These are phyloP conservation scores for Onthophagus taurus DNA, from an alignment of 1,140 invertebrate species.

Conservation along the genomic window DNA sequence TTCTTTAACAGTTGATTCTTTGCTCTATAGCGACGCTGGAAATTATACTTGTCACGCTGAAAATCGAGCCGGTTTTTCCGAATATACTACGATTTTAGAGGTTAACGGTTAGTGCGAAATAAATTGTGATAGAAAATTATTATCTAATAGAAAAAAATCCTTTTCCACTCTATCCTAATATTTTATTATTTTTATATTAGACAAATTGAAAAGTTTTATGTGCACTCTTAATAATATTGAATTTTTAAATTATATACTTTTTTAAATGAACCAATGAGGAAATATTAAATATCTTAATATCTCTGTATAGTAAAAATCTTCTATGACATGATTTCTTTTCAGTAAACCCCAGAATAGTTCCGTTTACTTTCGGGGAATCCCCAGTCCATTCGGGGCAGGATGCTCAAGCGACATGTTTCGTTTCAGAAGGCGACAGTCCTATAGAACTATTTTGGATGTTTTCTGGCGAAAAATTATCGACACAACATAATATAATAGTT, in stretches of 20 bases:
- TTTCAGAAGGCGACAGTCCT: conserved; percentile 54
- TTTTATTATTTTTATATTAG: no score
- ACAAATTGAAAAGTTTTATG: not conserved
- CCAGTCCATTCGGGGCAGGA: conserved; percentile 62
- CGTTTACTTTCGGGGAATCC: conserved; percentile 51
- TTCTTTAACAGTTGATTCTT: conserved; percentile 58
- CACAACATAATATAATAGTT: not conserved
- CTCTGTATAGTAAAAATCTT: not conserved
- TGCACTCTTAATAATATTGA: conserved; percentile 14
- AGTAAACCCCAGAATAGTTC: conserved; percentile 56
- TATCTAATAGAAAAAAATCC: no score
- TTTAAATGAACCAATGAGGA: not conserved
- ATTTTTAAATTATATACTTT: conserved; percentile 11
- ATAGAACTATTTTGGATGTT: conserved; percentile 51
- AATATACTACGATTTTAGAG: conserved; percentile 20
- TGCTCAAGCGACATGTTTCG: conserved; percentile 54
- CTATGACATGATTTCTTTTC: conserved; percentile 1
- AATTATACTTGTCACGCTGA: conserved; percentile 55
- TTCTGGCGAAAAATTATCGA: conserved; percentile 40
- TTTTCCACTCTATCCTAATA: no score
- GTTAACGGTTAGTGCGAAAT: conserved; percentile 22
- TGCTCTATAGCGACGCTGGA: conserved; percentile 54
- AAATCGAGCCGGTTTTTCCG: conserved; percentile 54
- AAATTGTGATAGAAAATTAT: no score
- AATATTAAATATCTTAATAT: no score